Conservation (phyloP, 2,888 invertebrate species). For the Lasioglossum leucozonium region DNA sequence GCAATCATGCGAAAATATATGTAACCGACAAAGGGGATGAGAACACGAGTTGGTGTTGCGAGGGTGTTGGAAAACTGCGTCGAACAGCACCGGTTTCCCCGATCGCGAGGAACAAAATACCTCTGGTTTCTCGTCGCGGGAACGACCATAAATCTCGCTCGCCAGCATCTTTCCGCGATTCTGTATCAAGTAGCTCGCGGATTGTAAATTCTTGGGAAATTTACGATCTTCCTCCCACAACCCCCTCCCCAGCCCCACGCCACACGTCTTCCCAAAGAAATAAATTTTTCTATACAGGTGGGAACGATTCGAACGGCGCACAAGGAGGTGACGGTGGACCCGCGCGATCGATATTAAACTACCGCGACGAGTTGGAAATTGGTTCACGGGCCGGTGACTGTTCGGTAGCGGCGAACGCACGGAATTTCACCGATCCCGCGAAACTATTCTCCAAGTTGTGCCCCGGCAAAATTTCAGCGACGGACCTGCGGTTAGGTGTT, state of each 20-base stretch:
- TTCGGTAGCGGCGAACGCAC: not conserved
- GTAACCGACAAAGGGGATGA: not conserved
- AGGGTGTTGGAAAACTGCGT: not conserved
- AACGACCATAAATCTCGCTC: not conserved
- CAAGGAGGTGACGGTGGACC: not conserved
- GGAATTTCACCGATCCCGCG: not conserved
- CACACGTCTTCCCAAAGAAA: too few species aligned
- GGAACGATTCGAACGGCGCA: not conserved
- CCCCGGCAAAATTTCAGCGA: slow-evolving; percentile 30
- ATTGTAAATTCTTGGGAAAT: slow-evolving; percentile 1
- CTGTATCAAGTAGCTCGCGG: not conserved
- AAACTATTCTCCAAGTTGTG: slow-evolving; percentile 52
- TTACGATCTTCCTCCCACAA: not conserved
- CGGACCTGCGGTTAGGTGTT: not conserved
- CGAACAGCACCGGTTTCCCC: not conserved
- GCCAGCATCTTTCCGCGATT: not conserved
- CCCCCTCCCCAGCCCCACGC: too few species aligned
- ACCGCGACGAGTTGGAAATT: slow-evolving; percentile 18
- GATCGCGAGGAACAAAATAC: not conserved
- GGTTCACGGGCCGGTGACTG: slow-evolving; percentile 5
- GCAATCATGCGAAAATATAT: not conserved
- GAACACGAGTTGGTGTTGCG: not conserved
- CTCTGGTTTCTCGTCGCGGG: not conserved
- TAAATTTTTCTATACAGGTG: slow-evolving; percentile 12
- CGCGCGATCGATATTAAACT: slow-evolving; percentile 14